Evolutionary conservation across 2,113 vertebrate genomes (phyloP).

Genomic region (Heterocephalus glaber): DNA sequence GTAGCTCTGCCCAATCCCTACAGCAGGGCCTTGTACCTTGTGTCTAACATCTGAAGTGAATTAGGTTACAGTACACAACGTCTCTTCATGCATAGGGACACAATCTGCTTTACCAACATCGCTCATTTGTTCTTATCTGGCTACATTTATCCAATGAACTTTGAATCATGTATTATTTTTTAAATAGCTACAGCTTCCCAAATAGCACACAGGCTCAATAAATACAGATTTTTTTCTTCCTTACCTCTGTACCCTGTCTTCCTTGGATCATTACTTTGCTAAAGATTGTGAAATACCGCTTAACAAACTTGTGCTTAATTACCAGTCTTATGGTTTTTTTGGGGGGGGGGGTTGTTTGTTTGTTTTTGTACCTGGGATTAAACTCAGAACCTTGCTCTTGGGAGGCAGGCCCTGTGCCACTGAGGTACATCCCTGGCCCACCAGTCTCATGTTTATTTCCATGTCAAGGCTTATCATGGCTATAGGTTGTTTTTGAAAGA

Average conservation of each 20-base stretch:
- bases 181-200: slow-evolving; percentile 47
- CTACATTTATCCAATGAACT: slow-evolving; percentile 48
- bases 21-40: neutral
- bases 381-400: too few relatives aligned
- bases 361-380: too few relatives aligned
- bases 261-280: slow-evolving; percentile 10
- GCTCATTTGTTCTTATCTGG: slow-evolving; percentile 30
- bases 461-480: neutral
- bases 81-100: neutral
- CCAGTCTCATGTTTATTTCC: neutral
- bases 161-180: slow-evolving; percentile 64
- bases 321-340: too few relatives aligned
- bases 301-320: slow-evolving; percentile 11
- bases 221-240: slow-evolving; percentile 12
- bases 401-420: too few relatives aligned
- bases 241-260: neutral
- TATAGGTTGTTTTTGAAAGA: slow-evolving; percentile 25
- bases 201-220: neutral
- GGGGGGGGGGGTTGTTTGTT: too few relatives aligned
- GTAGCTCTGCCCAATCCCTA: neutral
- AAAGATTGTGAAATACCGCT: neutral
- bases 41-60: neutral
- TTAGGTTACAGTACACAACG: neutral
- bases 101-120: neutral
- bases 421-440: too few relatives aligned